phyloP scores from a whole-genome alignment of 2,888 invertebrate species.

The Epistrophe grossulariae region DNA sequence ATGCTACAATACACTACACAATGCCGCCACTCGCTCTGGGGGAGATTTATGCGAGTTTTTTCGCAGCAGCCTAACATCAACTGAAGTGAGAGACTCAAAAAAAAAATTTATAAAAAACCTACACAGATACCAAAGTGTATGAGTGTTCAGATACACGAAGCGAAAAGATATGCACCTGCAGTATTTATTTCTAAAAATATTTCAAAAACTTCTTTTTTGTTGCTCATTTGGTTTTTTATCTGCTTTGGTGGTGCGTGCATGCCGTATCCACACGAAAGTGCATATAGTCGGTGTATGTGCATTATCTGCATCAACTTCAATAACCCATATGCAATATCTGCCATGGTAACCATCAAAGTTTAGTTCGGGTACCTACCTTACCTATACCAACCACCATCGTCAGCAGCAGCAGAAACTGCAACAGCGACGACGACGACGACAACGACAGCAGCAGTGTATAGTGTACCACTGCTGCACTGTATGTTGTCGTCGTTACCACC shows the following conservation, averaged over 20 bases:
- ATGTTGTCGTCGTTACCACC: constrained; percentile 57
- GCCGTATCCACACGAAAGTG: constrained; percentile 34
- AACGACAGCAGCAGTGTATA: constrained; percentile 12
- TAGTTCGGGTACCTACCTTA: constrained; percentile 41
- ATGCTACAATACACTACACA: background rate
- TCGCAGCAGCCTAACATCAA: constrained; percentile 67
- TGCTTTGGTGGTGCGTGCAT: constrained; percentile 57
- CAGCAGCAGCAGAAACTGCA: constrained; percentile 37
- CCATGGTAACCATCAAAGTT: constrained; percentile 67
- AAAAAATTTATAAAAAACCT: constrained; percentile 50
- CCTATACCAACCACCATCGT: constrained; percentile 41
- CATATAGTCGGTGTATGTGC: constrained; percentile 55
- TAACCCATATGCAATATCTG: constrained; percentile 67
- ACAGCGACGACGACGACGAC: background rate
- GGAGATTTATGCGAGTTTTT: constrained; percentile 72
- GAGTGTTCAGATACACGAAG: constrained; percentile 55
- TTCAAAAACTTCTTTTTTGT: constrained; percentile 66
- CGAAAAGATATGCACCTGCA: constrained; percentile 76
- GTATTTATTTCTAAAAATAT: constrained; percentile 76
- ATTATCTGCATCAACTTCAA: constrained; percentile 75
- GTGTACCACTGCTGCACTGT: constrained; percentile 10
- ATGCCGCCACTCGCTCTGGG: constrained; percentile 63
- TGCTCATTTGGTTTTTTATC: constrained; percentile 43
- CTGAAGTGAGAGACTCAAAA: constrained; percentile 66
- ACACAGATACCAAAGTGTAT: constrained; percentile 21